phyloP scores from a whole-genome alignment of 2,888 invertebrate genomes.

The Cryptocheilus praepositus region DNA sequence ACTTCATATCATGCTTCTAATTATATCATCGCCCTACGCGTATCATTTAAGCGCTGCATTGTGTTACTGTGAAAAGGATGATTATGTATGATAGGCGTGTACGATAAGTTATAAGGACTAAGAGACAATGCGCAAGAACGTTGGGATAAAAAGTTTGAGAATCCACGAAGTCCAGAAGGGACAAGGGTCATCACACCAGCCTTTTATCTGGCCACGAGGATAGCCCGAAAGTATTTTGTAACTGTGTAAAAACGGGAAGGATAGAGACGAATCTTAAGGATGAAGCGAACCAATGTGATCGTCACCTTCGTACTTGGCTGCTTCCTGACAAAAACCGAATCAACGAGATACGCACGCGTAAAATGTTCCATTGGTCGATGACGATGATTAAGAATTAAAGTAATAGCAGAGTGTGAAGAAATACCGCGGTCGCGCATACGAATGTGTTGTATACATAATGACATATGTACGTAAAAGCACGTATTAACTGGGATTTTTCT shows the following conservation, averaged over 20 bases:
- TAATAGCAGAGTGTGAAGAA: constrained; percentile 14
- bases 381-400: constrained; percentile 15
- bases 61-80: constrained; percentile 56
- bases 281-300: constrained; percentile 6
- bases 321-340: constrained; percentile 12
- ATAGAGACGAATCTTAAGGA: neutral
- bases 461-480: constrained; percentile 28
- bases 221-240: constrained; percentile 53
- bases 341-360: neutral
- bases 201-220: constrained; percentile 30
- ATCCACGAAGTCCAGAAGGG: constrained; percentile 5
- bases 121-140: neutral
- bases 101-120: neutral
- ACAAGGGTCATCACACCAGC: constrained; percentile 3
- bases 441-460: constrained; percentile 32
- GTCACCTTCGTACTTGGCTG: constrained; percentile 21
- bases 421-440: neutral
- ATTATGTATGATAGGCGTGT: constrained; percentile 37
- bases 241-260: constrained; percentile 39
- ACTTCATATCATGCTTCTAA: constrained; percentile 64
- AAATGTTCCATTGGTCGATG: constrained; percentile 21
- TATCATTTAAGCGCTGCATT: constrained; percentile 50
- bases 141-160: neutral
- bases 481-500: constrained; percentile 45
- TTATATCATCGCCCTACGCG: constrained; percentile 62